Conservation (phyloP, 2,113 vertebrate species). For the Sceloporus undulatus region DNA sequence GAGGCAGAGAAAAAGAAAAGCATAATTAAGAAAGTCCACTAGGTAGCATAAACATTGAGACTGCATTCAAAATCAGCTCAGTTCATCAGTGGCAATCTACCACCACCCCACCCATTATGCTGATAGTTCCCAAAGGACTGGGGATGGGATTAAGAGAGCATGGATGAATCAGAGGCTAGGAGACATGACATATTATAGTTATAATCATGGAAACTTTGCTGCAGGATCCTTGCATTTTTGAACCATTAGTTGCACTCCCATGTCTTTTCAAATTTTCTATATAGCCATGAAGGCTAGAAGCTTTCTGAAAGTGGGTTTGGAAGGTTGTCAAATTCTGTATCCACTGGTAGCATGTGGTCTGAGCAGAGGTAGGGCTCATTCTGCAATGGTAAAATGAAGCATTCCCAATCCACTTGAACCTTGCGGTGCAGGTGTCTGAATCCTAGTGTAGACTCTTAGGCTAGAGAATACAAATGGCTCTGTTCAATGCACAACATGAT, state of each 20-base stretch:
- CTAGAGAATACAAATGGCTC: background rate
- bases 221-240: background rate
- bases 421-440: too few species aligned
- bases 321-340: background rate
- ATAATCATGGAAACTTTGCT: background rate
- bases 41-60: background rate
- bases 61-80: background rate
- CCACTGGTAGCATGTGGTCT: too few species aligned
- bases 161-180: background rate
- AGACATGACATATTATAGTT: background rate
- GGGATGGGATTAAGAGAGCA: too few species aligned
- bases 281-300: background rate
- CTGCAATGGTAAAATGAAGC: too few species aligned
- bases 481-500: too few species aligned
- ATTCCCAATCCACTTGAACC: too few species aligned
- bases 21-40: background rate
- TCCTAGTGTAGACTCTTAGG: background rate
- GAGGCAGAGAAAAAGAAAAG: constrained; percentile 50
- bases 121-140: background rate
- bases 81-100: background rate
- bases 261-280: background rate
- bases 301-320: background rate
- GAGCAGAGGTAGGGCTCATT: too few species aligned
- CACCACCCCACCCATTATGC: background rate
- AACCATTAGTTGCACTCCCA: background rate